phyloP scores from a whole-genome alignment of 30 jellyfish, hydroid and myxozoan genomes.

The Chironex yamaguchii region DNA sequence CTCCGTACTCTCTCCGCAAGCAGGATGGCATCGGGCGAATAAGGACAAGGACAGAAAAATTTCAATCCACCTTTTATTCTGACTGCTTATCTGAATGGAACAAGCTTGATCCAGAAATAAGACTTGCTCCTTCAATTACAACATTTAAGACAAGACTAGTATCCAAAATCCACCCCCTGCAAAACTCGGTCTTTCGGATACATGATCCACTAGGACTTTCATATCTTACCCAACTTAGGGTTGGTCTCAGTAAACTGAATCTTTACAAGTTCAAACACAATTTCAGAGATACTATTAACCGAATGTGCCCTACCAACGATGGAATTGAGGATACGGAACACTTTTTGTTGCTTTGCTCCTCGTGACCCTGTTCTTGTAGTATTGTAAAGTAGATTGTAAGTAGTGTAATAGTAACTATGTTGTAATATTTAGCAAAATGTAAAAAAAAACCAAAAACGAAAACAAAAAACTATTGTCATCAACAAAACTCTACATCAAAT shows the following conservation, averaged over 20 bases:
- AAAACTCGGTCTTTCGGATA: slow-evolving; percentile 24
- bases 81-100: slow-evolving; percentile 57
- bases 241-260: slow-evolving; percentile 40
- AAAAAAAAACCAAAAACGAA: no score
- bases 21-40: slow-evolving; percentile 52
- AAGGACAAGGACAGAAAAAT: slow-evolving; percentile 48
- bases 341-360: slow-evolving; percentile 56
- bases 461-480: no score
- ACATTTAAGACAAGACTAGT: slow-evolving; percentile 1
- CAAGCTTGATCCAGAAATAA: slow-evolving; percentile 40
- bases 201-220: slow-evolving; percentile 41
- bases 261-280: slow-evolving; percentile 23
- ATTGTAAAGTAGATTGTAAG: no score
- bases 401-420: no score
- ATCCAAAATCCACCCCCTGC: slow-evolving; percentile 49
- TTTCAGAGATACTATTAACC: slow-evolving; percentile 29
- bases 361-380: no score
- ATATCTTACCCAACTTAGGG: slow-evolving; percentile 25
- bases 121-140: slow-evolving; percentile 60
- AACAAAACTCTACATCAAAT: no score
- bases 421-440: no score
- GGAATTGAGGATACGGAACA: slow-evolving; percentile 50
- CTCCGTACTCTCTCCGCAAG: slow-evolving; percentile 64
- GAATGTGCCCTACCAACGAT: slow-evolving; percentile 49
- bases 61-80: slow-evolving; percentile 57